A percentile compares a stretch with the other conserved stretches of the same genome.
Conservation (phyloP, 2,113 vertebrate genomes). For the Cheilinus undulatus region DNA sequence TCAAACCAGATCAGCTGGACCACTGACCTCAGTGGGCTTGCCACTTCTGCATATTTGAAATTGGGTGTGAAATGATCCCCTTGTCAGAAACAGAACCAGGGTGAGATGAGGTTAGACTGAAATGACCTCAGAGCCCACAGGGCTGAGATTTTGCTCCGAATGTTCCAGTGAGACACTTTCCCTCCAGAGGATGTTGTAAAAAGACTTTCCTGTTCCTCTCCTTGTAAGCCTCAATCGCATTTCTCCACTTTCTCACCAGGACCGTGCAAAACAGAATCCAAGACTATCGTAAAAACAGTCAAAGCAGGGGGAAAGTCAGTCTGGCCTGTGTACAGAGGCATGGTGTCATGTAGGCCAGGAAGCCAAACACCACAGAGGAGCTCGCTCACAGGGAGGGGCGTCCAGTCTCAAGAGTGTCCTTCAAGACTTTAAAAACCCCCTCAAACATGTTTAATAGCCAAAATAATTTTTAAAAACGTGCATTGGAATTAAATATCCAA, state of each 20-base stretch:
- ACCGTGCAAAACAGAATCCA: slow-evolving; percentile 40
- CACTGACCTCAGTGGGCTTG: slow-evolving; percentile 25
- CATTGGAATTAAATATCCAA: slow-evolving; percentile 4
- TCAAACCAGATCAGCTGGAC: slow-evolving; percentile 11
- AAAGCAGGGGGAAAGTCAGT: slow-evolving; percentile 57
- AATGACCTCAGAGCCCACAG: slow-evolving; percentile 51
- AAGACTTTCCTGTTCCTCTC: slow-evolving; percentile 53
- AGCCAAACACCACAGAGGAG: slow-evolving; percentile 67
- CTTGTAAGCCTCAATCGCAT: slow-evolving; percentile 46
- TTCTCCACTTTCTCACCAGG: slow-evolving; percentile 44
- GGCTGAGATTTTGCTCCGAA: slow-evolving; percentile 6
- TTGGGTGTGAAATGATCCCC: slow-evolving; percentile 22
- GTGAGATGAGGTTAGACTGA: slow-evolving; percentile 23
- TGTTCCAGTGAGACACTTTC: slow-evolving; percentile 45
- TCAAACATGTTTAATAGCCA: slow-evolving; percentile 26
- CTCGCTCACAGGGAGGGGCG: slow-evolving; percentile 44
- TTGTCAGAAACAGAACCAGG: slow-evolving; percentile 8
- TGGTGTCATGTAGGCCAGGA: slow-evolving; percentile 54
- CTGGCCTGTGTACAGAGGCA: slow-evolving; percentile 49
- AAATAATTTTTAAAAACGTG: not conserved
- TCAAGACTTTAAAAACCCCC: slow-evolving; percentile 34
- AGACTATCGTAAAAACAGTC: slow-evolving; percentile 61
- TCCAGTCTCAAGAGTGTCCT: slow-evolving; percentile 29
- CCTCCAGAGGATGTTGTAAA: slow-evolving; percentile 31
- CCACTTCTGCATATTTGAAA: slow-evolving; percentile 32